phyloP scores from a whole-genome alignment of 2,113 vertebrate genomes.

The Carettochelys insculpta region DNA sequence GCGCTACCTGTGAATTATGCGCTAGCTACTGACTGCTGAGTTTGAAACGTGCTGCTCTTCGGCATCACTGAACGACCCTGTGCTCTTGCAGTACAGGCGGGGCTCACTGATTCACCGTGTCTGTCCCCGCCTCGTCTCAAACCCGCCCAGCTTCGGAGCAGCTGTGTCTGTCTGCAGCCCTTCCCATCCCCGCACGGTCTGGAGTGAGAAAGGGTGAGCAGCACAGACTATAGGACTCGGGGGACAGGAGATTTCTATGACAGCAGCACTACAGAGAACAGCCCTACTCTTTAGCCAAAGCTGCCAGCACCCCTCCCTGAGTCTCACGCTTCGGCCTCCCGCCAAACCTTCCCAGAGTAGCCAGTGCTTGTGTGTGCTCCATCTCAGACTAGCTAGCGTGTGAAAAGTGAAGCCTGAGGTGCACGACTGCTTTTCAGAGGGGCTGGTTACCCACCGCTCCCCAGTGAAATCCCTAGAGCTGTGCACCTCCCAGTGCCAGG shows the following conservation, averaged over 20 bases:
- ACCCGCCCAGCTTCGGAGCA: no score
- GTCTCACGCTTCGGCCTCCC: background rate
- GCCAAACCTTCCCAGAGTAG: no score
- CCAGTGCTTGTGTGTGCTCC: no score
- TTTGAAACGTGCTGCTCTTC: background rate
- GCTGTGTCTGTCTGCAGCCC: no score
- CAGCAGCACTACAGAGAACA: background rate
- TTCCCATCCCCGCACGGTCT: background rate
- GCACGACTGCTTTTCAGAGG: no score
- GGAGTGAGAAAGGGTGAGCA: background rate
- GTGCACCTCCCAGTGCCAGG: background rate
- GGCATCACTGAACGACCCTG: background rate
- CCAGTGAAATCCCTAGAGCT: background rate
- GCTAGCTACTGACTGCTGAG: accelerated
- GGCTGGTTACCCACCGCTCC: background rate
- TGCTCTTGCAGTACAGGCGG: background rate
- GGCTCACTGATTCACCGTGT: no score
- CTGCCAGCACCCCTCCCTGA: background rate
- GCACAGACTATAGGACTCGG: background rate
- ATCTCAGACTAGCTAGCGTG: no score
- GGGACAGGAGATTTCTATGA: background rate
- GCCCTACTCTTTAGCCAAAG: background rate
- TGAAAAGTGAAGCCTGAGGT: background rate
- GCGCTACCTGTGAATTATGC: accelerated
- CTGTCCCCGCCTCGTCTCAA: background rate